Conservation (phyloP, 2,113 vertebrate genomes). For the Aplodontia rufa region DNA sequence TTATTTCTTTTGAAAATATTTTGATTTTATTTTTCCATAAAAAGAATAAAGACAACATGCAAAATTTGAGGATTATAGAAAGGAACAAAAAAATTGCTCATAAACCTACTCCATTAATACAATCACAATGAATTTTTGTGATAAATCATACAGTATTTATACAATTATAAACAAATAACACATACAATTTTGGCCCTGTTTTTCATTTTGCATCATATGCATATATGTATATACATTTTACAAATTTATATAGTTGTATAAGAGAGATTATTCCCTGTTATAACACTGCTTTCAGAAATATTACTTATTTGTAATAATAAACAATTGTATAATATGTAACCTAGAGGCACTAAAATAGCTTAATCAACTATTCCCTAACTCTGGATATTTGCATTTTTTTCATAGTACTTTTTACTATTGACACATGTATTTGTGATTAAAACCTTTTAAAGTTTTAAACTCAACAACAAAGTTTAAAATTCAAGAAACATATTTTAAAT, state of each 20-base stretch:
- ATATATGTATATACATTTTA: background rate
- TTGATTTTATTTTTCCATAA: background rate
- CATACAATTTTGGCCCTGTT: background rate
- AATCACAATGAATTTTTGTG: background rate
- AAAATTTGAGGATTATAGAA: conserved; percentile 14
- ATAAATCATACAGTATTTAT: background rate
- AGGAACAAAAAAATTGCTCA: background rate
- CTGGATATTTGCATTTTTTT: background rate
- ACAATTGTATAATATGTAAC: background rate
- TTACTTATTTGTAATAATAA: background rate
- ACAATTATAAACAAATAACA: background rate
- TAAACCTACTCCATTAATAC: background rate
- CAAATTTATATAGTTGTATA: background rate
- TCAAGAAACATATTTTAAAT: background rate
- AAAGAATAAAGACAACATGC: background rate
- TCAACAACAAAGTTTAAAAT: background rate
- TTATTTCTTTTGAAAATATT: no score
- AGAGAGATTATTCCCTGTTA: background rate
- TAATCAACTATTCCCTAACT: background rate
- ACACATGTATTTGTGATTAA: background rate
- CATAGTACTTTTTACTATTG: background rate
- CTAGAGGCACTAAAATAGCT: background rate
- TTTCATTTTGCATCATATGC: background rate
- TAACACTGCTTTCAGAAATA: background rate
- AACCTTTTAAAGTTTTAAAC: background rate